Evolutionary conservation across 1,140 invertebrate species (phyloP).

Genomic region (Homarus americanus): DNA sequence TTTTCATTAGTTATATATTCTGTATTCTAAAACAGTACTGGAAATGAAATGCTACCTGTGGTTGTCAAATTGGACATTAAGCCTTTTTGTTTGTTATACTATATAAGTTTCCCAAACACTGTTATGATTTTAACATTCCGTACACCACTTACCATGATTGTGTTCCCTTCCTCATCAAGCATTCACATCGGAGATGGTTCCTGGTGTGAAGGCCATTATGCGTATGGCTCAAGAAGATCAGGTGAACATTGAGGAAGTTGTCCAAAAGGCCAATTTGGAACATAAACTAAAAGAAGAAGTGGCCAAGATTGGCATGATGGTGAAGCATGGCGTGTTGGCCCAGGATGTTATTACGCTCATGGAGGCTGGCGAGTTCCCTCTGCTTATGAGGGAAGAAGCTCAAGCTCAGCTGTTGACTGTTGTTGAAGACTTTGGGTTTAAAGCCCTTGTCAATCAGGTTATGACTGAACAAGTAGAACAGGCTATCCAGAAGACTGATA

Average conservation of each 20-base stretch:
- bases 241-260: constrained; percentile 89
- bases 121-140: constrained; percentile 1
- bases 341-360: constrained; percentile 71
- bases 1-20: no score
- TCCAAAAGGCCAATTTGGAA: constrained; percentile 89
- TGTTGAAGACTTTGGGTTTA: constrained; percentile 67
- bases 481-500: constrained; percentile 58
- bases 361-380: constrained; percentile 74
- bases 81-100: no score
- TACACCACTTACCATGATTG: not conserved
- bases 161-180: constrained; percentile 65
- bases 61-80: no score
- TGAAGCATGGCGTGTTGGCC: constrained; percentile 73
- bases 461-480: constrained; percentile 56
- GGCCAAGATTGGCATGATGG: constrained; percentile 71
- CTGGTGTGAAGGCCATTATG: constrained; percentile 75
- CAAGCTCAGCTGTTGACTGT: constrained; percentile 75
- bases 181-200: constrained; percentile 75
- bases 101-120: no score
- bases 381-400: constrained; percentile 70
- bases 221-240: constrained; percentile 89
- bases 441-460: constrained; percentile 48
- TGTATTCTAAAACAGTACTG: not conserved
- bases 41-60: not conserved
- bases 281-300: constrained; percentile 83